Evolutionary conservation across 2,888 invertebrate genomes (phyloP).

Genomic region (Horisme vitalbata): DNA sequence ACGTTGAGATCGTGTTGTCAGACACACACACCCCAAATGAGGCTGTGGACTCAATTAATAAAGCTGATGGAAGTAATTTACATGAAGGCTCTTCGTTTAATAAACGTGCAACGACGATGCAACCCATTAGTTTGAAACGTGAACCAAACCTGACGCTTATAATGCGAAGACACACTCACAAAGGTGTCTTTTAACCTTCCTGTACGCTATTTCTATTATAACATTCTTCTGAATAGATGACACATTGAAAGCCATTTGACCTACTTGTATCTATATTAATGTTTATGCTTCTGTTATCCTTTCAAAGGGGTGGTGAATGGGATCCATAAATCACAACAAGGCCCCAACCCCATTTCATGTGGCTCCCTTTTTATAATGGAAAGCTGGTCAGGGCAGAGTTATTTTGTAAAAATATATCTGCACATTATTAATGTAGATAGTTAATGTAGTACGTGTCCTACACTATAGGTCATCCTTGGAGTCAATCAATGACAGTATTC

Average conservation of each 20-base stretch:
- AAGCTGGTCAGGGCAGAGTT: conserved; percentile 1
- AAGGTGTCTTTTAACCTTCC: neutral
- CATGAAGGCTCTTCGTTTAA: neutral
- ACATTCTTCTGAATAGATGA: conserved; percentile 14
- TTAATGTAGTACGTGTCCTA: neutral
- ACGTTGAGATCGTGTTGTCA: conserved; percentile 20
- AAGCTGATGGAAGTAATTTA: conserved; percentile 6
- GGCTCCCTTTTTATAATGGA: conserved; percentile 18
- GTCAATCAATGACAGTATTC: too few species aligned
- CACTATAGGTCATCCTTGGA: neutral
- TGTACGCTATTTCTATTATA: conserved; percentile 17
- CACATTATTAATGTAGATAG: too few species aligned
- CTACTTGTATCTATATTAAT: conserved; percentile 21
- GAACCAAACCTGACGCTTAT: neutral
- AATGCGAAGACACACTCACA: too few species aligned
- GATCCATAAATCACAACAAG: conserved; percentile 28
- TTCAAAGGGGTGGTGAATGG: conserved; percentile 25
- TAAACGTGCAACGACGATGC: neutral
- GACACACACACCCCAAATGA: conserved; percentile 13
- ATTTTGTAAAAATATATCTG: neutral
- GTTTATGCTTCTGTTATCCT: conserved; percentile 21
- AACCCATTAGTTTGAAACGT: neutral
- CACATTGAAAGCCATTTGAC: conserved; percentile 26
- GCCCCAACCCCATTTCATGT: conserved; percentile 22
- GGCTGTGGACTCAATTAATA: conserved; percentile 12